Conservation (phyloP, 2,797 vertebrate species). For the Sebastes wilsoni region DNA sequence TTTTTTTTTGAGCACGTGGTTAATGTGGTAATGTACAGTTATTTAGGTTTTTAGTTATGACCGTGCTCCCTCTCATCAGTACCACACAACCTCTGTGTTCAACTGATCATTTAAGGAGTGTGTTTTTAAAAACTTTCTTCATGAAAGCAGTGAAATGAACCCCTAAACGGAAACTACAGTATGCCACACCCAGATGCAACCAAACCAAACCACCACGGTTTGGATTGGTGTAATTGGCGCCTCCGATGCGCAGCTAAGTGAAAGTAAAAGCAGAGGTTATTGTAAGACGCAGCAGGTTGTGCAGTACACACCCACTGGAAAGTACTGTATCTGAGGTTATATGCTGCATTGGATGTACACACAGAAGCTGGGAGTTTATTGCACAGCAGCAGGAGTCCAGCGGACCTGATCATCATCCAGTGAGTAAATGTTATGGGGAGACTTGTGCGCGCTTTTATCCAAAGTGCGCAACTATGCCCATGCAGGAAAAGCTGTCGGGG, state of each 20-base stretch:
- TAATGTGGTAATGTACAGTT: not conserved
- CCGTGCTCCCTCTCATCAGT: not conserved
- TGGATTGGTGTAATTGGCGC: not conserved
- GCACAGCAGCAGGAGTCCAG: too few species aligned
- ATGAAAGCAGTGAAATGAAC: not conserved
- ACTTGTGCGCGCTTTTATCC: not conserved
- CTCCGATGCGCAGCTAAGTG: not conserved
- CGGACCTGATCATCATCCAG: not conserved
- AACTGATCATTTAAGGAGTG: not conserved
- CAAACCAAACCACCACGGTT: not conserved
- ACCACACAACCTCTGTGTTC: not conserved
- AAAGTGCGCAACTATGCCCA: not conserved
- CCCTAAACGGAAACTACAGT: not conserved
- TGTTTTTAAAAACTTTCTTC: not conserved
- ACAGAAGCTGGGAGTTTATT: rapidly evolving
- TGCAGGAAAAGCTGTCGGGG: too few species aligned
- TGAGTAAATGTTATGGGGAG: not conserved
- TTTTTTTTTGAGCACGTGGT: not conserved
- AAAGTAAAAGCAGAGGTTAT: slow-evolving; percentile 33
- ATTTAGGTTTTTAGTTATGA: not conserved
- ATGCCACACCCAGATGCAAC: too few species aligned
- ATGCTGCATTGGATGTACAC: rapidly evolving
- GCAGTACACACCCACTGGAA: rapidly evolving
- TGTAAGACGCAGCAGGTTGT: not conserved
- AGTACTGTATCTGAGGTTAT: not conserved